Evolutionary conservation across 2,797 vertebrate genomes (phyloP).

Genomic region (Gobionotothen gibberifrons): DNA sequence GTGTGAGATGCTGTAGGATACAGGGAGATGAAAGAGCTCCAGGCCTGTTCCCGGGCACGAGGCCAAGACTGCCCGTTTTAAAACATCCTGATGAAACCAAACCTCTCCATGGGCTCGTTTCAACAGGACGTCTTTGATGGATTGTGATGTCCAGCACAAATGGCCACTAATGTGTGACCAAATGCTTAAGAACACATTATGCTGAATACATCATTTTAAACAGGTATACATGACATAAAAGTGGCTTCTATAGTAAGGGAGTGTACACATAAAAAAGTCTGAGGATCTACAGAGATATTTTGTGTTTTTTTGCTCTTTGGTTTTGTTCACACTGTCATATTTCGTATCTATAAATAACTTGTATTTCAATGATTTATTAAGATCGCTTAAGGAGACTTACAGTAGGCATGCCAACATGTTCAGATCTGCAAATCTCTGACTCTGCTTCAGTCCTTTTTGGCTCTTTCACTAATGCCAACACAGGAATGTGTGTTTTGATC

Average conservation of each 20-base stretch:
- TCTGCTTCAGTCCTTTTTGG: conserved; percentile 38
- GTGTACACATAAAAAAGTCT: background rate
- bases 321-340: background rate
- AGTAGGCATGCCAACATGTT: conserved; percentile 47
- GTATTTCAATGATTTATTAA: conserved; percentile 8
- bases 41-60: conserved; percentile 43
- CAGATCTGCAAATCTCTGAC: conserved; percentile 54
- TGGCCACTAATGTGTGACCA: conserved; percentile 24
- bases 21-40: conserved; percentile 61
- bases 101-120: conserved; percentile 38
- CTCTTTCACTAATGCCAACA: conserved; percentile 39
- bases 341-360: background rate
- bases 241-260: background rate
- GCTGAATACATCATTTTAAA: conserved; percentile 27
- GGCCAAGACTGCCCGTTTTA: conserved; percentile 60
- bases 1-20: conserved; percentile 46
- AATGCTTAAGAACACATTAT: conserved; percentile 20
- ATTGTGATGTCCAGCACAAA: conserved; percentile 41
- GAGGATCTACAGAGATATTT: background rate
- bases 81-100: conserved; percentile 54
- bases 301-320: background rate
- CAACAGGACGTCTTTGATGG: conserved; percentile 38
- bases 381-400: background rate
- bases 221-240: background rate
- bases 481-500: conserved; percentile 61